Evolutionary conservation across 2,888 invertebrate species (phyloP), one percentile per base, ranked within the genome.

Genomic region (Chymomyza amoena): DNA sequence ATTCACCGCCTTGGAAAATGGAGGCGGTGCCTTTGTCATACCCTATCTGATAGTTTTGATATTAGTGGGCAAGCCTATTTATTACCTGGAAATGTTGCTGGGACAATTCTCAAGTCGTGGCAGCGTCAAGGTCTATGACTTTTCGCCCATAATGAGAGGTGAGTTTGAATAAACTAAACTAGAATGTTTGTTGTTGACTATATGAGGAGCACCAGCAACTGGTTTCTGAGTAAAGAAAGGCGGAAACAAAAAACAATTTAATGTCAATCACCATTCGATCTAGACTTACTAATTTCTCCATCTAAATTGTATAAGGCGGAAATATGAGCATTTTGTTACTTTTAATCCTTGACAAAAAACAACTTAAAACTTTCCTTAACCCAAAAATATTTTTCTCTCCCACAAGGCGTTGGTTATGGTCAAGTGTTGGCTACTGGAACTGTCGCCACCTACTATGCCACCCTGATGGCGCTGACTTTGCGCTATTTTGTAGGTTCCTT

Each of bases 61-160:
- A 25, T 84, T 95, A 60, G 93, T 95, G 25, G 95, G 95, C 3
- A 93, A 94, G 74, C 95, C 95, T 0, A 92, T 96, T 67, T 95
- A 96, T 83, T 95, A 95, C 80, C 91, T 96, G 92, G 96, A 96
- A 91, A 94, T 95, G 92, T 90, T 94, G 6, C 89, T 96, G 52
- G 96, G 96, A 0, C 96, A 96, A 89, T 96, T 95, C 87, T 94
- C 94, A 20, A 94, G 94, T 73, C 93, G 93, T 69, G 95, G 95
- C 18, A 94, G 94, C 70, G 94, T 95, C 6, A 94, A 94, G 80
- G 93, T 95, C 32, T 93, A 91, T 72, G 95, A 95, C 73, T 92
- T 95, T 81, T 92, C 93, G 4, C 96, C 96, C 16, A 93, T 94
- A 0, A 93, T 96, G 88, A 94, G 94, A 93, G 95, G 95, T 95